phyloP scores from a whole-genome alignment of 2,113 vertebrate genomes.

The Tragelaphus buxtoni region DNA sequence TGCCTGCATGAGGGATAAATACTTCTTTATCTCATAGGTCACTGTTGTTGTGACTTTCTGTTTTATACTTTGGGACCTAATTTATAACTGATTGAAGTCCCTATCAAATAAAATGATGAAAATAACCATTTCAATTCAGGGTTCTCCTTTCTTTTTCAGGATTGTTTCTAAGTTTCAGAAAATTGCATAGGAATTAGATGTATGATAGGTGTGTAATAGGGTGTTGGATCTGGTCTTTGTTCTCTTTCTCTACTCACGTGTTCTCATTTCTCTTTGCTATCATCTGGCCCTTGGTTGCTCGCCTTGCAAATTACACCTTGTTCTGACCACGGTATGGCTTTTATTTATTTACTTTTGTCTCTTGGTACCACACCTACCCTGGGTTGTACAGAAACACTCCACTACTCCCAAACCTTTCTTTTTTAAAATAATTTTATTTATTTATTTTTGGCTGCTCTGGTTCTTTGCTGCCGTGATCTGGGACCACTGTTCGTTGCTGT shows the following conservation, averaged over 20 bases:
- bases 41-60: background rate
- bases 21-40: background rate
- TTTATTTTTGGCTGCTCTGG: fast-evolving
- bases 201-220: no score
- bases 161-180: background rate
- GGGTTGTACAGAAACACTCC: background rate
- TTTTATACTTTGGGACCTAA: background rate
- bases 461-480: fast-evolving
- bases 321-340: background rate
- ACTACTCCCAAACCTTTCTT: background rate
- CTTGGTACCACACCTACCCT: background rate
- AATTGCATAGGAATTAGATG: background rate
- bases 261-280: background rate
- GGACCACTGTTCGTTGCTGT: fast-evolving
- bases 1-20: background rate
- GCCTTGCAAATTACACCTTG: background rate
- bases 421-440: fast-evolving
- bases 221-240: background rate
- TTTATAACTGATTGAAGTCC: background rate
- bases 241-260: background rate
- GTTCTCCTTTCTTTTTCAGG: background rate
- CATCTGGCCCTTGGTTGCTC: background rate
- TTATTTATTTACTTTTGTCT: background rate
- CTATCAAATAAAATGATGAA: background rate
- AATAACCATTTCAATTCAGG: background rate